phyloP scores from a whole-genome alignment of 2,888 invertebrate species.

The Mesochorus sp. region DNA sequence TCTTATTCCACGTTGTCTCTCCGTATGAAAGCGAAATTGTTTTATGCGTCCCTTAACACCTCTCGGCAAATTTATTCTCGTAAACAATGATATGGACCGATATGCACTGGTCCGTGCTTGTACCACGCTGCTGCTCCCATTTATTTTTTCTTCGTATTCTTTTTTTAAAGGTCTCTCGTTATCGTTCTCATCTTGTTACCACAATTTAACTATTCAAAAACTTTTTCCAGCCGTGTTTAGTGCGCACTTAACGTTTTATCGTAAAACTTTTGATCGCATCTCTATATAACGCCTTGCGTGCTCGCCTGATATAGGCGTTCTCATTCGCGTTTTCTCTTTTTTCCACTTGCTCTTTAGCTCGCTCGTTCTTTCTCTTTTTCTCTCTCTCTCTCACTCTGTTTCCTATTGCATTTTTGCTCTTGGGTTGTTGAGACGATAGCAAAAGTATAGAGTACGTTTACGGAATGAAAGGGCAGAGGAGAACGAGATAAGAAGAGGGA shows the following conservation, averaged over 20 bases:
- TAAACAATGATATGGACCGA: too few species aligned
- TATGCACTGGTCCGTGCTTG: too few species aligned
- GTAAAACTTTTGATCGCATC: slow-evolving; percentile 38
- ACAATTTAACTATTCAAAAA: slow-evolving; percentile 17
- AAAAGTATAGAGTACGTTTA: neutral
- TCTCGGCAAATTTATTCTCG: too few species aligned
- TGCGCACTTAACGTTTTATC: slow-evolving; percentile 26
- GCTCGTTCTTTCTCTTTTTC: neutral
- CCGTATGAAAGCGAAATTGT: too few species aligned
- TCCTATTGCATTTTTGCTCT: too few species aligned
- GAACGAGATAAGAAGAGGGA: neutral
- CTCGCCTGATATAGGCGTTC: neutral
- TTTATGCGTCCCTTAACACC: too few species aligned
- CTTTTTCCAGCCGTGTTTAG: slow-evolving; percentile 5
- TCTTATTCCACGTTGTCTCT: neutral
- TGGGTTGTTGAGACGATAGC: slow-evolving; percentile 11
- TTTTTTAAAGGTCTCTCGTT: slow-evolving; percentile 13
- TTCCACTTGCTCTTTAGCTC: neutral
- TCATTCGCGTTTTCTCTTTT: neutral
- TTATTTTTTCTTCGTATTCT: too few species aligned
- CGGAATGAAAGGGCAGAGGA: neutral
- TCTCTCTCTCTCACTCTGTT: neutral
- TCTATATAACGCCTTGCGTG: slow-evolving; percentile 14
- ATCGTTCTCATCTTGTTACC: neutral
- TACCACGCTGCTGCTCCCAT: too few species aligned